phyloP scores from a whole-genome alignment of 2,888 invertebrate genomes.

The Andrena flavipes region DNA sequence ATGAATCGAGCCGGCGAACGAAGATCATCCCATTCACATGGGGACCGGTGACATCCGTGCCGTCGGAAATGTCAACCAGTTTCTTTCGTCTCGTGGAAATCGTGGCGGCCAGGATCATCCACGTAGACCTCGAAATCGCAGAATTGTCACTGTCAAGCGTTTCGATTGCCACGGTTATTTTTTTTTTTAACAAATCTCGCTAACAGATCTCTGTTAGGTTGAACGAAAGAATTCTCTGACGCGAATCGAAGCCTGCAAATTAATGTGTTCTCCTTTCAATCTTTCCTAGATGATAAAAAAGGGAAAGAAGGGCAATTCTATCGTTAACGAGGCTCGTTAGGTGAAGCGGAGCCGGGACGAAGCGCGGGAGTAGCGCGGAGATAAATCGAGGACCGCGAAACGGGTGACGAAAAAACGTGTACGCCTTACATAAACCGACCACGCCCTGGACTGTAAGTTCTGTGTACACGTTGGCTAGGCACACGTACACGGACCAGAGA shows the following conservation, averaged over 20 bases:
- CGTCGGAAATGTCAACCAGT: conserved; percentile 43
- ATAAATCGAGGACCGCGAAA: conserved; percentile 70
- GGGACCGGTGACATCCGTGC: conserved; percentile 27
- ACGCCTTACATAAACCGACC: conserved; percentile 83
- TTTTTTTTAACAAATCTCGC: neutral
- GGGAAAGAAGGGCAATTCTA: conserved; percentile 38
- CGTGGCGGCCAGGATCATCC: no score
- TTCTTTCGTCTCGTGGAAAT: neutral
- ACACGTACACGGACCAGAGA: conserved; percentile 4
- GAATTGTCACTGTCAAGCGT: neutral
- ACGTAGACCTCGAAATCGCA: neutral
- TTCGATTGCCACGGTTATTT: neutral
- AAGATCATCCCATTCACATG: conserved; percentile 70
- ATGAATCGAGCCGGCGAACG: conserved; percentile 64
- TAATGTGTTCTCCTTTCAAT: conserved; percentile 25
- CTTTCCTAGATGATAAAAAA: conserved; percentile 40
- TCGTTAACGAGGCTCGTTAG: conserved; percentile 55
- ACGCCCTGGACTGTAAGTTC: conserved; percentile 79
- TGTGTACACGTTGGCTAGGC: conserved; percentile 52
- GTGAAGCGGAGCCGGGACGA: conserved; percentile 10
- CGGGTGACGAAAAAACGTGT: conserved; percentile 81
- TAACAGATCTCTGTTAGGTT: neutral
- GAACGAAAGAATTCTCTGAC: conserved; percentile 1
- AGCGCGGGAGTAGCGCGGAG: conserved; percentile 60
- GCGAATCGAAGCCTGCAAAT: conserved; percentile 35